Conservation (phyloP, 2,888 invertebrate genomes). For the Eristalinus sepulchralis region DNA sequence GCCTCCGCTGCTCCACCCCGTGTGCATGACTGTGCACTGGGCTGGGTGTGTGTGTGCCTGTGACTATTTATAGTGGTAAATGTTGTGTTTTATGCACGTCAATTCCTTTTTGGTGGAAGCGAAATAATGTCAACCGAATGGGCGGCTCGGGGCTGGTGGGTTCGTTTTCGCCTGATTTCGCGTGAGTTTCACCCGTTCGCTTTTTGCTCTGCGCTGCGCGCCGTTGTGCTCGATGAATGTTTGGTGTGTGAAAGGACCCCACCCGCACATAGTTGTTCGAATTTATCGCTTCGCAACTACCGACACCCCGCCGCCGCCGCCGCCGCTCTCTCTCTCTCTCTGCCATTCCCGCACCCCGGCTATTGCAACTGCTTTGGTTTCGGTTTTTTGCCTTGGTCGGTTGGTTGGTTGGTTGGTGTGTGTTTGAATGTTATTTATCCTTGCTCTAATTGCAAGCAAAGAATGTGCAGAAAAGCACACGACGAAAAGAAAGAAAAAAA, state of each 20-base stretch:
- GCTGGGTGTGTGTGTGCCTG: constrained; percentile 7
- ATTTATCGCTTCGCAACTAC: constrained; percentile 62
- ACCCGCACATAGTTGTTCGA: constrained; percentile 37
- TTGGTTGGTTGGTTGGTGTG: neutral
- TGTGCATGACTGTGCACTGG: neutral
- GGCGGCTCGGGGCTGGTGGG: neutral
- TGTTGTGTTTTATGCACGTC: constrained; percentile 68
- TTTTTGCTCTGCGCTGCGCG: neutral
- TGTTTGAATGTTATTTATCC: constrained; percentile 61
- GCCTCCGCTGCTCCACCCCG: neutral
- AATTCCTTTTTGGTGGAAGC: constrained; percentile 50
- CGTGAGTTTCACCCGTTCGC: constrained; percentile 60
- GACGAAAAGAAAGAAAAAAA: constrained; percentile 1
- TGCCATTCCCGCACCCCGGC: neutral
- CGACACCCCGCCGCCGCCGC: neutral
- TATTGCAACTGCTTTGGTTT: neutral
- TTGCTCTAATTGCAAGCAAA: constrained; percentile 65
- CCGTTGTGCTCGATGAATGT: neutral
- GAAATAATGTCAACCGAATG: constrained; percentile 53
- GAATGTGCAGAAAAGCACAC: constrained; percentile 9
- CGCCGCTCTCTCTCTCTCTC: no score
- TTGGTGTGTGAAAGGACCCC: neutral
- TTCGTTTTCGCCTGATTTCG: constrained; percentile 56
- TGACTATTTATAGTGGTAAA: constrained; percentile 59
- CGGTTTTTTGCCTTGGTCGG: neutral